phyloP scores from a whole-genome alignment of 1,140 invertebrate species.

The Zaprionus inermis region DNA sequence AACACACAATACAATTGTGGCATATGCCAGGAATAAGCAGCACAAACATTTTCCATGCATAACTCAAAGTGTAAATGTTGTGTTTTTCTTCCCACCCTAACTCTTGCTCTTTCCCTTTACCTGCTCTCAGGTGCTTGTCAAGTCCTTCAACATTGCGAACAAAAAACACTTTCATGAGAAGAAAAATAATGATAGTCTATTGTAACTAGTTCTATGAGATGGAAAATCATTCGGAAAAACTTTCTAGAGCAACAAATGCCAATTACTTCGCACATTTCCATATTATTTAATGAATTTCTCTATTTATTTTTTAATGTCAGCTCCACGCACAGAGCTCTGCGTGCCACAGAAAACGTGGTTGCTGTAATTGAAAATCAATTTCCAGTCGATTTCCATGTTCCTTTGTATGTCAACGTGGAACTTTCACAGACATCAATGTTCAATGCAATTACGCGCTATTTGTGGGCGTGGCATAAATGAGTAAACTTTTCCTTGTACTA shows the following conservation, averaged over 20 bases:
- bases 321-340: conserved; percentile 3
- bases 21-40: conserved; percentile 28
- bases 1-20: conserved; percentile 23
- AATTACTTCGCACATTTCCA: conserved; percentile 25
- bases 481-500: conserved; percentile 9
- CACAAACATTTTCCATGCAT: conserved; percentile 27
- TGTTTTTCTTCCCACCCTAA: not conserved
- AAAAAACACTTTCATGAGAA: conserved; percentile 28
- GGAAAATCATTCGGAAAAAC: conserved; percentile 19
- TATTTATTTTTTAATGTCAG: conserved; percentile 37
- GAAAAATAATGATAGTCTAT: conserved; percentile 14
- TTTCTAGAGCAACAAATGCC: conserved; percentile 4
- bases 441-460: conserved; percentile 57
- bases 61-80: conserved; percentile 18
- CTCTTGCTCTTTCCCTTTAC: not conserved
- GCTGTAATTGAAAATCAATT: conserved; percentile 66
- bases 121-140: conserved; percentile 9
- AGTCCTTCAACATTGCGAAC: conserved; percentile 26
- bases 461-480: conserved; percentile 10
- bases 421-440: conserved; percentile 43
- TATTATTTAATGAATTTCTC: conserved; percentile 29
- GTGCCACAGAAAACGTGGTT: conserved; percentile 13
- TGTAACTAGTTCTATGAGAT: not conserved
- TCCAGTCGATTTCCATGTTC: conserved; percentile 54
- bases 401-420: conserved; percentile 1